Conservation (phyloP, 2,113 vertebrate genomes). For the Bos indicus region DNA sequence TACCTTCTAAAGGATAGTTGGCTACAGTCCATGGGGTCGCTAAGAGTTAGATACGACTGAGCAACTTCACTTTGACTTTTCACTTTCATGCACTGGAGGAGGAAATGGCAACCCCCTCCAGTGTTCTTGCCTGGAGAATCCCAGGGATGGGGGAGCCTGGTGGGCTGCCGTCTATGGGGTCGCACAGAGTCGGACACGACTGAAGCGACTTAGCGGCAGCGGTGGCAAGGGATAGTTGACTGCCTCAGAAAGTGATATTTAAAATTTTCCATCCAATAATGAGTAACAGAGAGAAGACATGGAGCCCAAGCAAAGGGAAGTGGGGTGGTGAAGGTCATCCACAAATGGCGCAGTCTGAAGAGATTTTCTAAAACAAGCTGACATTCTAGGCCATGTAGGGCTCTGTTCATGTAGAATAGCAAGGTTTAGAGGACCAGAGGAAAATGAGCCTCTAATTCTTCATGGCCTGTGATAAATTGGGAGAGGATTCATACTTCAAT, state of each 20-base stretch:
- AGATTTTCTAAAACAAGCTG: background rate
- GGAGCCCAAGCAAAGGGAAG: rapidly evolving
- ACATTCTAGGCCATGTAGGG: background rate
- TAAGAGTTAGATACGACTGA: too few relatives aligned
- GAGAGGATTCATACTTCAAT: background rate
- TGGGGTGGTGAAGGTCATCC: background rate
- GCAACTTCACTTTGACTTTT: too few relatives aligned
- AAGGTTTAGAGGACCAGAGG: background rate
- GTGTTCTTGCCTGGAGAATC: too few relatives aligned
- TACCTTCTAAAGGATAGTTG: background rate
- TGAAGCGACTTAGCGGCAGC: too few relatives aligned
- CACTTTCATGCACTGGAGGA: too few relatives aligned
- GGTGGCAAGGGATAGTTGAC: background rate
- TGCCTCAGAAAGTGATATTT: background rate
- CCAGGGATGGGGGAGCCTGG: too few relatives aligned
- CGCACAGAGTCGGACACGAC: rapidly evolving
- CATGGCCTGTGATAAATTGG: background rate
- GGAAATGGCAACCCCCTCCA: too few relatives aligned
- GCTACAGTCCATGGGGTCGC: too few relatives aligned
- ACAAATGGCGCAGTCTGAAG: background rate
- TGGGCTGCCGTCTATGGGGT: too few relatives aligned
- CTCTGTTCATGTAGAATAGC: background rate
- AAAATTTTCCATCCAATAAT: background rate
- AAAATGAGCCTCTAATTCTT: background rate
- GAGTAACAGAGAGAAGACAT: background rate